Percentiles rank a stretch among this genome's conserved stretches.
These are phyloP conservation scores for Cyprinella venusta DNA, from an alignment of 2,797 vertebrate genomes.

Conservation along the genomic window DNA sequence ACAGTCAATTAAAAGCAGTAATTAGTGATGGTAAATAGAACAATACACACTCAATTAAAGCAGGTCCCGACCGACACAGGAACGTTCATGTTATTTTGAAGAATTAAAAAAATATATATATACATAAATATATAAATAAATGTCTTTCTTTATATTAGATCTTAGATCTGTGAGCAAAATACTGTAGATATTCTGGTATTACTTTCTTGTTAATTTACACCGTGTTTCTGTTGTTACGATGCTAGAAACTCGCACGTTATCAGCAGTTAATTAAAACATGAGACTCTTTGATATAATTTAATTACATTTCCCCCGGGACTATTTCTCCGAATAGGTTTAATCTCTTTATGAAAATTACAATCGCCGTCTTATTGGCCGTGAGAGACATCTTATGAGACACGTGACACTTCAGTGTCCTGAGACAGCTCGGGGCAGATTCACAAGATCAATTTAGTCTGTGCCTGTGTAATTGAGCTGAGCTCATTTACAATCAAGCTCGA, in stretches of 20 bases:
- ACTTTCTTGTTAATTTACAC: background rate
- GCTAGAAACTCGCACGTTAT: constrained; percentile 12
- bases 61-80: constrained; percentile 4
- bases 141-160: background rate
- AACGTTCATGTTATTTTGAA: background rate
- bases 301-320: constrained; percentile 40
- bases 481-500: background rate
- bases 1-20: constrained; percentile 33
- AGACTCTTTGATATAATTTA: constrained; percentile 49
- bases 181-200: background rate
- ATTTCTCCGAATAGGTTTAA: constrained; percentile 53
- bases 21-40: constrained; percentile 31
- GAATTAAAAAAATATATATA: background rate
- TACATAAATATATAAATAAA: no score
- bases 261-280: constrained; percentile 48
- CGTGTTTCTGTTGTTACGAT: background rate
- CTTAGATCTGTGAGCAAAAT: background rate
- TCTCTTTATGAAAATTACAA: constrained; percentile 45
- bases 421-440: constrained; percentile 10
- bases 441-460: background rate
- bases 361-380: constrained; percentile 2
- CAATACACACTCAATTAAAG: constrained; percentile 25
- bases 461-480: background rate
- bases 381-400: background rate
- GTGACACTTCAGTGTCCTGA: constrained; percentile 13